These are phyloP conservation scores for Leptinotarsa undecemlineata DNA, from an alignment of 1,140 invertebrate species.

Conservation along the genomic window DNA sequence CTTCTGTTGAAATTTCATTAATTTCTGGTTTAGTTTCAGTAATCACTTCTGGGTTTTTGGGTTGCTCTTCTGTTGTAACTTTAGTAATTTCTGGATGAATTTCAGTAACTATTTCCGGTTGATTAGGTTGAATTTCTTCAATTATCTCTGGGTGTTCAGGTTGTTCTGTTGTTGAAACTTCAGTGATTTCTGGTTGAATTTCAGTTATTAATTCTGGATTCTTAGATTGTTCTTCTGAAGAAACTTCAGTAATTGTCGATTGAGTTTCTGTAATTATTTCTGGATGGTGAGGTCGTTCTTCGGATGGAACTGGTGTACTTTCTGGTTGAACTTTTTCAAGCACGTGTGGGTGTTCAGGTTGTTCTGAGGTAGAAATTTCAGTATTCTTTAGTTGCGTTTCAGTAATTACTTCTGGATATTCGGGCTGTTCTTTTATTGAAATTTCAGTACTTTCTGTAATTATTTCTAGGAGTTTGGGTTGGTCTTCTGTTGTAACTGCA, in stretches of 20 bases:
- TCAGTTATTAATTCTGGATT: slow-evolving; percentile 12
- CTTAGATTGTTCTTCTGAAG: slow-evolving; percentile 32
- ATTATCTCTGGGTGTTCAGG: slow-evolving; percentile 10
- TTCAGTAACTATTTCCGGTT: neutral
- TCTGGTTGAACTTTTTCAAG: neutral
- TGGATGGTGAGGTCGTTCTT: slow-evolving; percentile 10
- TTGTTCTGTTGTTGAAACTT: slow-evolving; percentile 20
- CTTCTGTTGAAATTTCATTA: slow-evolving; percentile 1
- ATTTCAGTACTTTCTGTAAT: slow-evolving; percentile 15
- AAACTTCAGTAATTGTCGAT: slow-evolving; percentile 27
- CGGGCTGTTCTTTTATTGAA: slow-evolving; percentile 17
- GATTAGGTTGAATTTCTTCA: neutral
- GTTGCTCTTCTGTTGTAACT: slow-evolving; percentile 10
- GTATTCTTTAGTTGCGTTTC: slow-evolving; percentile 26
- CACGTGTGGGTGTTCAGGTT: no score
- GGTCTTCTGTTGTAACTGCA: slow-evolving; percentile 13
- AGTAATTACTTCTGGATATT: slow-evolving; percentile 16
- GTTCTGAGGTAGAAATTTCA: slow-evolving; percentile 13
- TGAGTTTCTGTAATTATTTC: slow-evolving; percentile 13
- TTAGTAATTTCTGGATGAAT: neutral
- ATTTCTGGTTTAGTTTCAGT: slow-evolving; percentile 23
- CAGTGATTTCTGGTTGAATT: neutral
- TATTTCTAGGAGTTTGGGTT: slow-evolving; percentile 1
- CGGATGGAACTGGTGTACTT: neutral
- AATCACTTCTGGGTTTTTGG: slow-evolving; percentile 1